Evolutionary conservation across 2,888 invertebrate genomes (phyloP), one percentile per base, ranked within the genome.

Genomic region (Tenthredo notha): DNA sequence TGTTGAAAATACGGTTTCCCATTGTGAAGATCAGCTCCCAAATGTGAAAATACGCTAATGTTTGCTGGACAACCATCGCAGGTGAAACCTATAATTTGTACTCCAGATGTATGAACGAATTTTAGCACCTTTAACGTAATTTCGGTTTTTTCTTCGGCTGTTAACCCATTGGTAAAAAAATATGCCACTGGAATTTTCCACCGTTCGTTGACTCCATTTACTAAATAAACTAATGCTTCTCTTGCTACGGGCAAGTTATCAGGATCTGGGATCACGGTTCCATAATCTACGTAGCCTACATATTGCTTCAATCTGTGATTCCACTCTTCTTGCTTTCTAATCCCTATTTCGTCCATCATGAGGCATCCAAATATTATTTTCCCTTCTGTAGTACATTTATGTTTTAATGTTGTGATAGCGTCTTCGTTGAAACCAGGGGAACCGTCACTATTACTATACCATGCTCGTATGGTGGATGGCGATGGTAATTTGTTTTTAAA

Each of bases 291-390:
- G 12, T 72, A 67, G 40, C 40, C 40, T 37, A 9, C n/a, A 7
- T 5, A 72, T 40, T 15, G 65, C 86, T 87, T 84, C 87, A 88
- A 3, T 61, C 82, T 9, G 88, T 89, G 15, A 50, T 86, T 85
- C 87, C 87, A 90, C 80, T 90, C 88, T 1, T 88, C 85, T 74
- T 87, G 86, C 61, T 87, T 85, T 21, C 89, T 84, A 40, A 90
- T 89, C 2, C 88, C 85, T 88, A 91, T 91, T 86, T 91, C 89
- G 86, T 91, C 90, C 25, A 91, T 86, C 6, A 91, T 86, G 67
- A 91, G 84, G 77, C 47, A 75, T 21, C 25, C 47, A 25, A 15
- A 75, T 50, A 75, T 50, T 47, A 0, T 18, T 75, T 75, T 74
- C 6, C 25, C 50, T 7, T 4, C 47, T n/a, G 74, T 43, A 40